Conservation (phyloP, 2,888 invertebrate genomes). For the Apamea crenata region DNA sequence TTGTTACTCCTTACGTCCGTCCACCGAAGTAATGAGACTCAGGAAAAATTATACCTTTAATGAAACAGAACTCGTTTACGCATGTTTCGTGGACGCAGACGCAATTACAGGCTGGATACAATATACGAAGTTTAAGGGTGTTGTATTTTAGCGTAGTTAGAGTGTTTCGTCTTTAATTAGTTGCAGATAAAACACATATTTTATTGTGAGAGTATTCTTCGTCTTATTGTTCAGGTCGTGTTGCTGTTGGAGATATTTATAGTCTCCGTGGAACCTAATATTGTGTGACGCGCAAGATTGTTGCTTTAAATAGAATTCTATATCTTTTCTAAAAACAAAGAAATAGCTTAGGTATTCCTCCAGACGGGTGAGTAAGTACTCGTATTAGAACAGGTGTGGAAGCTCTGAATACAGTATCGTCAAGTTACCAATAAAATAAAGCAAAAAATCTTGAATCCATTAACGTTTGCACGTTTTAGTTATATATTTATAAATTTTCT, state of each 20-base stretch:
- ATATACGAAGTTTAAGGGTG: conserved; percentile 58
- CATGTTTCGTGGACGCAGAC: conserved; percentile 59
- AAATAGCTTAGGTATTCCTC: conserved; percentile 4
- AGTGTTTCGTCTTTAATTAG: conserved; percentile 60
- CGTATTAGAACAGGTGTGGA: background rate
- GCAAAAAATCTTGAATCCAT: conserved; percentile 7
- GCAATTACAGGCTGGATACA: conserved; percentile 59
- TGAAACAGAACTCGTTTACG: conserved; percentile 77
- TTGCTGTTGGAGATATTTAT: conserved; percentile 44
- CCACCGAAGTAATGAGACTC: conserved; percentile 81
- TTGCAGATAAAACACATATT: conserved; percentile 63
- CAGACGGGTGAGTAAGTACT: background rate
- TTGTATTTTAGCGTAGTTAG: conserved; percentile 59
- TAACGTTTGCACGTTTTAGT: background rate
- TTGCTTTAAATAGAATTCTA: conserved; percentile 3
- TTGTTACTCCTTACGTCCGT: conserved; percentile 72
- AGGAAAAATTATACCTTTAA: conserved; percentile 84
- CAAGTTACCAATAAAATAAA: background rate
- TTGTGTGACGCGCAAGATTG: conserved; percentile 24
- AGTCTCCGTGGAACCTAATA: conserved; percentile 14
- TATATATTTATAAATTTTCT: background rate
- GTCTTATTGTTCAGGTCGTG: conserved; percentile 55
- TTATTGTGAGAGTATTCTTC: conserved; percentile 55
- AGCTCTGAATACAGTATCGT: too few relatives aligned
- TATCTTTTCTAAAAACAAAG: background rate